Percentiles rank a stretch among this genome's conserved stretches.
Evolutionary conservation across 2,797 vertebrate genomes (phyloP).

Genomic region (Malurus leucopterus): DNA sequence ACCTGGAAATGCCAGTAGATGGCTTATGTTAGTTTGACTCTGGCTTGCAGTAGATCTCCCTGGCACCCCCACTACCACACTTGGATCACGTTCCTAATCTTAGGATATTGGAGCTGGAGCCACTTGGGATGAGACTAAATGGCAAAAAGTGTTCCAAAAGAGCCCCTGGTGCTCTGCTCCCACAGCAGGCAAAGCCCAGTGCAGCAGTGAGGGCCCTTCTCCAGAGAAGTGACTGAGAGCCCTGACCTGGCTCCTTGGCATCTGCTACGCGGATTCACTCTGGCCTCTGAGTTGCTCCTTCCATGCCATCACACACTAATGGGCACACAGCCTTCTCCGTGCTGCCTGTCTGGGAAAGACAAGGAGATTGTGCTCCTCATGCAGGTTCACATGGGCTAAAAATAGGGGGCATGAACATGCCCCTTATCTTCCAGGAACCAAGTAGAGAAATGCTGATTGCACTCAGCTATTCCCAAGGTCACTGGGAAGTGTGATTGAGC

Average conservation of each 20-base stretch:
- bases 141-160: not conserved
- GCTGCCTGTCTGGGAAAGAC: not conserved
- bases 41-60: not conserved
- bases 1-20: not conserved
- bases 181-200: not conserved
- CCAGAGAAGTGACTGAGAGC: not conserved
- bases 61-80: too few species aligned
- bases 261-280: not conserved
- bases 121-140: not conserved
- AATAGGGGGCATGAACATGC: constrained; percentile 11
- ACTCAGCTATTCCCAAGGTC: constrained; percentile 4
- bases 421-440: constrained; percentile 24
- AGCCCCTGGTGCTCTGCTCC: not conserved
- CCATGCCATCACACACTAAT: rapidly evolving
- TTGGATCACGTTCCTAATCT: not conserved
- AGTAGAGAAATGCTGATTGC: not conserved
- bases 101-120: not conserved
- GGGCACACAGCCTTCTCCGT: not conserved
- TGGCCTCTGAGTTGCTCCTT: not conserved
- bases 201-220: not conserved
- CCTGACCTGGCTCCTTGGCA: not conserved
- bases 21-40: not conserved
- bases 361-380: not conserved
- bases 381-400: constrained; percentile 23
- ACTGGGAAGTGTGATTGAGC: constrained; percentile 22